phyloP scores from a whole-genome alignment of 2,888 invertebrate genomes.

The Panorpa germanica region DNA sequence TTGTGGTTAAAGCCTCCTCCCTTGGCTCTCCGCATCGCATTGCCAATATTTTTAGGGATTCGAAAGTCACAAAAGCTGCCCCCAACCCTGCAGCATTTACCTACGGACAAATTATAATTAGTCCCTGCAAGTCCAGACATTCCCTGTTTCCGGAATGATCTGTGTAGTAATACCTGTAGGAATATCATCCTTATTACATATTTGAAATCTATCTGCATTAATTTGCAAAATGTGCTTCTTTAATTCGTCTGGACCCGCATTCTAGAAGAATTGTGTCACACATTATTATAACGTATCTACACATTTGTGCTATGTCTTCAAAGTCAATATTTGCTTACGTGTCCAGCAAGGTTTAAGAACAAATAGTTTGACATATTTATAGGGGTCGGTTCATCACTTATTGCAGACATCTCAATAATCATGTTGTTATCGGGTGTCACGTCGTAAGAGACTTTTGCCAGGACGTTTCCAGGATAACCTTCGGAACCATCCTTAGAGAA shows the following conservation, averaged over 20 bases:
- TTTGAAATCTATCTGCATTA: conserved; percentile 3
- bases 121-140: too few relatives aligned
- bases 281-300: too few relatives aligned
- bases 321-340: too few relatives aligned
- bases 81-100: too few relatives aligned
- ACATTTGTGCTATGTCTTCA: too few relatives aligned
- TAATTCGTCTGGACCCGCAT: conserved; percentile 5
- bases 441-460: conserved; percentile 1
- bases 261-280: too few relatives aligned
- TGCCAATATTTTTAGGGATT: conserved; percentile 6
- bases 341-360: too few relatives aligned
- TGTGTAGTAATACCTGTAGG: conserved; percentile 1
- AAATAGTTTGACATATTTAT: too few relatives aligned
- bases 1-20: not conserved
- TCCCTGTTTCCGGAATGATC: too few relatives aligned
- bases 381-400: too few relatives aligned
- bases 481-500: not conserved
- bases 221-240: conserved; percentile 7
- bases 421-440: conserved; percentile 5
- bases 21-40: conserved; percentile 1
- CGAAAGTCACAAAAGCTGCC: conserved; percentile 7
- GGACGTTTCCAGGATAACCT: conserved; percentile 5
- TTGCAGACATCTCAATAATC: not conserved
- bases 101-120: too few relatives aligned
- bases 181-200: not conserved